phyloP scores from a whole-genome alignment of 2,888 invertebrate genomes.

The Campoletis raptor region DNA sequence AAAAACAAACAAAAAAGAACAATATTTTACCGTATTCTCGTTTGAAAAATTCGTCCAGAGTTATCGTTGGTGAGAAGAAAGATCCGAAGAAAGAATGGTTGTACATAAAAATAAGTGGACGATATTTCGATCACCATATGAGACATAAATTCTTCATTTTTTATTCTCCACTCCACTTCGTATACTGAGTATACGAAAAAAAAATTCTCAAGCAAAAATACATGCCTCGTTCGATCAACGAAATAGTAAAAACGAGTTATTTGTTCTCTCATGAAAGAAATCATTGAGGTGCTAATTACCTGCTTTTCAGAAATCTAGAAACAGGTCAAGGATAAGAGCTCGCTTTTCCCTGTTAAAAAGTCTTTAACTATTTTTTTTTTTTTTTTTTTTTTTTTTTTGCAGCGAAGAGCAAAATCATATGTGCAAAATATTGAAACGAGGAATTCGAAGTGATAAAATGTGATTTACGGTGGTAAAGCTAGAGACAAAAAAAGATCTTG shows the following conservation, averaged over 20 bases:
- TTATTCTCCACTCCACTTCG: neutral
- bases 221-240: constrained; percentile 39
- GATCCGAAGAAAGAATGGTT: neutral
- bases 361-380: neutral
- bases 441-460: neutral
- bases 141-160: neutral
- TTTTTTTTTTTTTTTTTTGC: constrained; percentile 11
- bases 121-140: neutral
- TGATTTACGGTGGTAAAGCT: neutral
- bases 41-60: neutral
- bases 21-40: neutral
- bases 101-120: neutral
- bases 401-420: neutral
- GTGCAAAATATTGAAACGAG: neutral
- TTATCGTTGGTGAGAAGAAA: neutral
- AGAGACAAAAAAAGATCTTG: neutral
- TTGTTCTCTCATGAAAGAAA: constrained; percentile 8
- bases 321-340: constrained; percentile 49
- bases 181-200: neutral
- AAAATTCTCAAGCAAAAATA: constrained; percentile 10
- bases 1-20: constrained; percentile 16
- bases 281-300: constrained; percentile 58
- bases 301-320: constrained; percentile 46
- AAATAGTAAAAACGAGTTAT: constrained; percentile 43
- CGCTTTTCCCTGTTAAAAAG: neutral